Base-by-base conservation (phyloP, 2,888 invertebrate genomes). In the Strigamia transsilvanica region DNA sequence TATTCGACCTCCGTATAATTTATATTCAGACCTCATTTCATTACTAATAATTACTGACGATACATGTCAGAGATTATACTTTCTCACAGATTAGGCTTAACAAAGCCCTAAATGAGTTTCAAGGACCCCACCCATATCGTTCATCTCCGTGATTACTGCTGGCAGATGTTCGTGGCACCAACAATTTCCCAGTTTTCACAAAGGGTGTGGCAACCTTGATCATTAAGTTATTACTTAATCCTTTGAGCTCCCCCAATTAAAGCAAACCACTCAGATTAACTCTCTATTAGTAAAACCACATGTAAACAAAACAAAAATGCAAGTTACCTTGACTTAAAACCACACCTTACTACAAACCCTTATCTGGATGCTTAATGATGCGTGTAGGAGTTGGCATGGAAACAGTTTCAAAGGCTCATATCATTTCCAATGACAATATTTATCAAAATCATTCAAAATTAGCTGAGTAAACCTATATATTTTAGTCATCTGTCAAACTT, bases 161-260 rank as follows among this genome's bases (percentile, higher is more conserved):
- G 21, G 61, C 61, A 66, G 61, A 66, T 66, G 61, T 66, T 66
- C 21, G 21, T 66, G 61, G 61, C 61, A 66, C 61, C 23, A 23
- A 21, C 23, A 66, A n/a, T 66, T 66, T 66, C 21, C 61, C 10
- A n/a, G 21, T 15, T 66, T 61, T 66, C 21, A 21, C 61, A 18
- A 23, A 21, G 61, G 61, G 61, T 66, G 61, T 21, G 61, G 61
- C 18, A 21, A 23, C 61, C 10, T 23, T 21, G 61, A 66, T 66
- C 61, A 66, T 66, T 66, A 66, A 66, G 21, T 66, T 66, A 66
- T 66, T 66, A 23, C 61, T 66, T 66, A 66, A 66, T 66, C 61
- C 61, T 66, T 66, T 66, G 61, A 66, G 21, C 2, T 1, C 61
- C 61, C 21, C 18, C 18, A 18, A 66, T 66, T 66, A 66, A 66